phyloP scores from a whole-genome alignment of 2,797 vertebrate genomes.

The Ficedula albicollis region DNA sequence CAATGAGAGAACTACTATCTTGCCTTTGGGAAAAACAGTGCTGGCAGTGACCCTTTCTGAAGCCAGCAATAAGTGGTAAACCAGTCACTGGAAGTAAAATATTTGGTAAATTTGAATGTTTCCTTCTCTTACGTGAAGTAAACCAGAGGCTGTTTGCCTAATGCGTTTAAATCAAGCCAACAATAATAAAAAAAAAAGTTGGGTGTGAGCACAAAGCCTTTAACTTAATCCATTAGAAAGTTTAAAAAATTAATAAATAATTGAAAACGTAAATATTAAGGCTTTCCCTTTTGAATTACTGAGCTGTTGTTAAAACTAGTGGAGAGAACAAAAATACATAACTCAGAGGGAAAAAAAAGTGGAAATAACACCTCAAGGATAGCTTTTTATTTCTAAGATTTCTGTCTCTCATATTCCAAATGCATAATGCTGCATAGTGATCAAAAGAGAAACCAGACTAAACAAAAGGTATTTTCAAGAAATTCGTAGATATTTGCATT shows the following conservation, averaged over 20 bases:
- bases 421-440: conserved; percentile 9
- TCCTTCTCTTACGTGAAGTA: conserved; percentile 14
- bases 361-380: conserved; percentile 15
- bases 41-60: conserved; percentile 47
- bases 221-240: conserved; percentile 39
- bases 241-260: conserved; percentile 26
- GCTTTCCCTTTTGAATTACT: conserved; percentile 13
- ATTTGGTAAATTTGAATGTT: conserved; percentile 21
- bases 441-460: conserved; percentile 50
- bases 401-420: conserved; percentile 22
- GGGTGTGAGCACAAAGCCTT: not conserved
- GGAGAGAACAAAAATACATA: not conserved
- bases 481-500: conserved; percentile 20
- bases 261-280: conserved; percentile 14
- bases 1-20: conserved; percentile 57
- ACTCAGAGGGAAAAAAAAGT: not conserved
- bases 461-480: conserved; percentile 25
- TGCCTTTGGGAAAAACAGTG: conserved; percentile 60
- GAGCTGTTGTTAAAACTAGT: not conserved
- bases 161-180: not conserved
- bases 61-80: conserved; percentile 45
- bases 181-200: not conserved
- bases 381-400: conserved; percentile 24
- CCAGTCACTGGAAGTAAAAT: conserved; percentile 49
- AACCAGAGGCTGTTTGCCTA: not conserved